Conservation (phyloP, 1,140 invertebrate species). For the Megathymus violae region DNA sequence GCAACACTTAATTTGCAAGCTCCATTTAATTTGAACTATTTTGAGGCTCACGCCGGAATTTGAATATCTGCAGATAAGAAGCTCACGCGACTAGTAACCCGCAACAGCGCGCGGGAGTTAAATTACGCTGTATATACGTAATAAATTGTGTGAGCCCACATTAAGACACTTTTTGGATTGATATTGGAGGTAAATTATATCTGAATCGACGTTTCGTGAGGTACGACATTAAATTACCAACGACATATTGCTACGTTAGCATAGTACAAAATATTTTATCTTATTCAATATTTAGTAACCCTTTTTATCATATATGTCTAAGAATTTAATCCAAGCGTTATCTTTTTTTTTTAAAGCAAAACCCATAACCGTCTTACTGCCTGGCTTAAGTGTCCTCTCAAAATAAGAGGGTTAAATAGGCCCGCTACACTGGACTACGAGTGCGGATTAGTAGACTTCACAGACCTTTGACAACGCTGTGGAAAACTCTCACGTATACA, state of each 20-base stretch:
- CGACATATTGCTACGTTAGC: neutral
- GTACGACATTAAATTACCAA: constrained; percentile 14
- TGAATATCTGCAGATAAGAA: constrained; percentile 82
- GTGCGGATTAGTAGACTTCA: too few relatives aligned
- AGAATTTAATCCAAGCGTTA: too few relatives aligned
- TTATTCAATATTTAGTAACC: too few relatives aligned
- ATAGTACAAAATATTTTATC: too few relatives aligned
- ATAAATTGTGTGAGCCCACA: constrained; percentile 55
- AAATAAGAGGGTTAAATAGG: too few relatives aligned
- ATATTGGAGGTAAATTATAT: constrained; percentile 16
- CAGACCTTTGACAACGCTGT: too few relatives aligned
- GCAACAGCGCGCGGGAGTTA: constrained; percentile 49
- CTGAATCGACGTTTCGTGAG: constrained; percentile 12
- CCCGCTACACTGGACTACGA: too few relatives aligned
- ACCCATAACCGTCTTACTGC: too few relatives aligned
- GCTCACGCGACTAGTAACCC: constrained; percentile 67
- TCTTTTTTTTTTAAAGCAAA: too few relatives aligned
- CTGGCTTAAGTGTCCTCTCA: too few relatives aligned
- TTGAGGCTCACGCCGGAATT: constrained; percentile 79
- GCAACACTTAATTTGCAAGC: constrained; percentile 82
- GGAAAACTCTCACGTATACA: too few relatives aligned
- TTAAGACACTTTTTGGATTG: constrained; percentile 24
- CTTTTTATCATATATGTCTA: too few relatives aligned
- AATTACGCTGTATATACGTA: constrained; percentile 60
- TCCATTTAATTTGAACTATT: constrained; percentile 83